Percentiles rank a stretch among this genome's conserved stretches.
Conservation (phyloP, 2,888 invertebrate genomes). For the Drosophila paramelanica region DNA sequence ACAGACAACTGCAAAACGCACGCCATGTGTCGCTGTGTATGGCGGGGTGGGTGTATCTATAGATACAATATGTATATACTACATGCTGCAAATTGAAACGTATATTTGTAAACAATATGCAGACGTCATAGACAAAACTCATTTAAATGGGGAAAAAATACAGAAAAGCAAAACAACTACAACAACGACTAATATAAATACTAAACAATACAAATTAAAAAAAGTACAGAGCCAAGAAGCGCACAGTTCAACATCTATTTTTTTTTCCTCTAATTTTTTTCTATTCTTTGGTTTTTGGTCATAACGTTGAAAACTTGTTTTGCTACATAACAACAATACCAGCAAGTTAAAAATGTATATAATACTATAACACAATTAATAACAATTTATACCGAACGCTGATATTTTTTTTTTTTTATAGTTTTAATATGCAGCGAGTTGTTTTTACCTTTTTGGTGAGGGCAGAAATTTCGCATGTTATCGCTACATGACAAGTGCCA, state of each 20-base stretch:
- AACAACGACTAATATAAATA: constrained; percentile 38
- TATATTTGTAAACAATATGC: constrained; percentile 77
- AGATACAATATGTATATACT: constrained; percentile 33
- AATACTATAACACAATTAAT: constrained; percentile 46
- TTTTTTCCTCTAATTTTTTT: constrained; percentile 2
- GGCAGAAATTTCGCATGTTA: constrained; percentile 74
- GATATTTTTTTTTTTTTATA: constrained; percentile 42
- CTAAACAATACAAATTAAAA: constrained; percentile 46
- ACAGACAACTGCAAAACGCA: constrained; percentile 18
- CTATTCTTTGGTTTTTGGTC: constrained; percentile 53
- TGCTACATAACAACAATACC: constrained; percentile 39
- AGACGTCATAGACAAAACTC: constrained; percentile 75
- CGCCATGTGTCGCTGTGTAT: constrained; percentile 61
- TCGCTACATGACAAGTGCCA: constrained; percentile 75
- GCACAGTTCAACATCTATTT: constrained; percentile 13
- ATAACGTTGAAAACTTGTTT: constrained; percentile 66
- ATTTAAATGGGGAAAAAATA: constrained; percentile 64
- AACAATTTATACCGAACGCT: constrained; percentile 62
- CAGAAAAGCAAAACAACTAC: constrained; percentile 18
- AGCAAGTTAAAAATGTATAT: constrained; percentile 45
- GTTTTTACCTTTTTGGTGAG: constrained; percentile 47
- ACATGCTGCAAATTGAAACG: constrained; percentile 68
- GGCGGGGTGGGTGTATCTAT: constrained; percentile 32
- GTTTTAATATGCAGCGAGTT: constrained; percentile 58
- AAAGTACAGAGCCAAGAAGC: constrained; percentile 48